Base-by-base conservation (phyloP, 2,113 vertebrate genomes). In the Silurus asotus region DNA sequence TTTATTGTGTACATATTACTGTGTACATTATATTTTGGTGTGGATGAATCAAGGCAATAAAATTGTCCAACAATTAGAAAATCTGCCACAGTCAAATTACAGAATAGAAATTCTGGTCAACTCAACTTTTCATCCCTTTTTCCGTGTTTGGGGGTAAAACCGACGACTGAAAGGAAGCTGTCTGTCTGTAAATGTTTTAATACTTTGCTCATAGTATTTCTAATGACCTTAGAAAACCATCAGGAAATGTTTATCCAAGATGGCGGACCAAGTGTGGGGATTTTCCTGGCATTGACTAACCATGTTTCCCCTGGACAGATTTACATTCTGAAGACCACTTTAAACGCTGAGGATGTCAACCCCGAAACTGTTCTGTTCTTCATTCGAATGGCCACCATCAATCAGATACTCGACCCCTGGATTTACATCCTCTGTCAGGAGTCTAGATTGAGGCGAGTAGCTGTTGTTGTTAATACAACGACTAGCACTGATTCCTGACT, bases 321-420 rank as follows among this genome's bases (percentile, higher is more conserved):
- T 62, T 95, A 96, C 93, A 96, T 96, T 51, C 85, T 93, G 62
- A 94, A 91, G 93, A 93, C 82, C 0, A 90, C 90, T 17, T 87
- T 96, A 91, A 92, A 88, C 56, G 85, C 55, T 8, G 49, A 1
- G 90, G 92, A 0, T 78, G 82, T 87, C 74, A 59, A 61, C 6
- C 81, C 17, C 25, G 28, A 87, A 10, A 69, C 0, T 81, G 88
- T 98, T 90, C 94, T 98, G 86, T 96, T 96, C 89, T 95, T 88
- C 91, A 91, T 98, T 89, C 96, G 97, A 45, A 93, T 98, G 92
- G 96, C 96, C 90, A 96, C 95, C 76, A 96, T 95, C 95, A 98
- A 98, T 94, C 97, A 99, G 94, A 98, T 98, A 92, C 94, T 96
- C 82, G 97, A 98, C 92, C 97, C 98, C 84, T 98, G 97, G 97